Conservation (phyloP, 2,113 vertebrate genomes). For the Albula goreensis region DNA sequence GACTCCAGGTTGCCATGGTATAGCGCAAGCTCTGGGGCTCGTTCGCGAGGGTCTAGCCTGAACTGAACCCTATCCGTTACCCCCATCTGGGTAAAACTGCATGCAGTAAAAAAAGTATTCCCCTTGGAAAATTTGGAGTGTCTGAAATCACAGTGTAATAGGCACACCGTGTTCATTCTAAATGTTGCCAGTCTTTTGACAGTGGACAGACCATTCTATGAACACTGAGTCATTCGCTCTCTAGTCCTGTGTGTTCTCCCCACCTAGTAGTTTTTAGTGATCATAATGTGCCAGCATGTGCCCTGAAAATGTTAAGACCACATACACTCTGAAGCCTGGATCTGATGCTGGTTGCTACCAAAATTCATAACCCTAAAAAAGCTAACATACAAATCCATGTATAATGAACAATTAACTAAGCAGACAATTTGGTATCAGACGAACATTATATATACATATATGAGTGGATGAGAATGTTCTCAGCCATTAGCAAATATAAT, state of each 20-base stretch:
- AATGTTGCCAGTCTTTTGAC: slow-evolving; percentile 1
- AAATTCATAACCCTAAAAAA: too few relatives aligned
- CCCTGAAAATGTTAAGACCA: slow-evolving; percentile 25
- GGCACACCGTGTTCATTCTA: neutral
- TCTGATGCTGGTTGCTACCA: neutral
- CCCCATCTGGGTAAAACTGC: neutral
- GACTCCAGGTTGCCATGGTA: slow-evolving; percentile 62
- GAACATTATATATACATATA: too few relatives aligned
- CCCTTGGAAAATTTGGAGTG: neutral
- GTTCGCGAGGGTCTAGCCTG: slow-evolving; percentile 42
- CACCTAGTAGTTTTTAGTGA: neutral
- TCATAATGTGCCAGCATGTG: slow-evolving; percentile 56
- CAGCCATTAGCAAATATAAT: too few relatives aligned
- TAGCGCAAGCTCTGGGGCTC: slow-evolving; percentile 29
- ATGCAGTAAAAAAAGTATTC: neutral
- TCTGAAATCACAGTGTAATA: neutral
- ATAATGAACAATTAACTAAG: too few relatives aligned
- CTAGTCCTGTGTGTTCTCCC: slow-evolving; percentile 6
- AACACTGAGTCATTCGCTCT: slow-evolving; percentile 1
- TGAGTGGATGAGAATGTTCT: too few relatives aligned
- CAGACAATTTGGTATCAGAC: too few relatives aligned
- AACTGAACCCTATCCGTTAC: slow-evolving; percentile 40
- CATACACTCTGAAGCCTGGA: neutral
- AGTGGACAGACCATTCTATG: neutral
- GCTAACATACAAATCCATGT: too few relatives aligned